phyloP scores from a whole-genome alignment of 2,797 vertebrate genomes.

The Setipinna tenuifilis region DNA sequence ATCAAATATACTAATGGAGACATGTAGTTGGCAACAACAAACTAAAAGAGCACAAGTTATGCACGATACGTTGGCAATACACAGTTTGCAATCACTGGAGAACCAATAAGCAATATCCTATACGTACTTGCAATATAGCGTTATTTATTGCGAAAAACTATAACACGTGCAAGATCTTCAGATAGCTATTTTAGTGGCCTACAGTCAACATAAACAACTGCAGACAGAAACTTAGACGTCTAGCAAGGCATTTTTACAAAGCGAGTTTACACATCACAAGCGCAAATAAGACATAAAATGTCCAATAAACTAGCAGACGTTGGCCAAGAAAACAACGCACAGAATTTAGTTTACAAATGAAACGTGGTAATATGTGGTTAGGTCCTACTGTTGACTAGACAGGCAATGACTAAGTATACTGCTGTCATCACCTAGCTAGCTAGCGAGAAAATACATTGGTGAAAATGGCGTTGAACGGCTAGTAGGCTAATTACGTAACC shows the following conservation, averaged over 20 bases:
- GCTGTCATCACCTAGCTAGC: not conserved
- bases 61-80: not conserved
- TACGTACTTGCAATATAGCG: not conserved
- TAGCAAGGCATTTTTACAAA: not conserved
- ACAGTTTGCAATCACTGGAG: not conserved
- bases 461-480: conserved; percentile 21
- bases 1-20: not conserved
- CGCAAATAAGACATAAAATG: not conserved
- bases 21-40: not conserved
- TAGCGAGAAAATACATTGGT: not conserved
- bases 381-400: not conserved
- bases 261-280: not conserved
- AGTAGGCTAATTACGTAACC: conserved; percentile 14
- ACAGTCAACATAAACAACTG: not conserved
- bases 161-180: not conserved
- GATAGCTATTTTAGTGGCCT: not conserved
- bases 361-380: not conserved
- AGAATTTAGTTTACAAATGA: not conserved
- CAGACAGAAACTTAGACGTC: not conserved
- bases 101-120: not conserved
- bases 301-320: not conserved
- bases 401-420: not conserved
- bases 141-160: not conserved
- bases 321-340: not conserved
- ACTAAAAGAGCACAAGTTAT: not conserved